Evolutionary conservation across 2,113 vertebrate species (phyloP).

Genomic region (Noctilio leporinus): DNA sequence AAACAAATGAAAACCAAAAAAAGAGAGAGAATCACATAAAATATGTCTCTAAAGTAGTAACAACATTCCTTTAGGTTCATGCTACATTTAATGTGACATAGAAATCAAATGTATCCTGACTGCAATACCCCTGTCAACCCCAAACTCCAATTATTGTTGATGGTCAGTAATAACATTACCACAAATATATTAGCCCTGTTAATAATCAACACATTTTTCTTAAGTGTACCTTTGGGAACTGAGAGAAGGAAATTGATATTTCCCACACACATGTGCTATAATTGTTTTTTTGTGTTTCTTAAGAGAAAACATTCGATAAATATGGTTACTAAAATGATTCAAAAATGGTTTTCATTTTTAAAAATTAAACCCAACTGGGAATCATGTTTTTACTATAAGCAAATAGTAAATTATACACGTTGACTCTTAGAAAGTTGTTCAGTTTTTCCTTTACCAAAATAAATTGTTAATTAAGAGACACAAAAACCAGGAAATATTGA

Average conservation of each 20-base stretch:
- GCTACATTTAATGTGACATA: background rate
- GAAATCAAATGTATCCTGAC: background rate
- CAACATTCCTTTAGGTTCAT: background rate
- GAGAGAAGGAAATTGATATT: constrained; percentile 64
- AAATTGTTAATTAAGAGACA: constrained; percentile 70
- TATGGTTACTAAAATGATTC: constrained; percentile 35
- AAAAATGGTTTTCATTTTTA: constrained; percentile 31
- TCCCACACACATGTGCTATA: constrained; percentile 38
- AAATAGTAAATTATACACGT: constrained; percentile 35
- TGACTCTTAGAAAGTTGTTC: constrained; percentile 55
- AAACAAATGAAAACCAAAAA: background rate
- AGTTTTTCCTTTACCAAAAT: constrained; percentile 64
- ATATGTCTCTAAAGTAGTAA: background rate
- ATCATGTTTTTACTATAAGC: constrained; percentile 27
- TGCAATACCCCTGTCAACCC: background rate
- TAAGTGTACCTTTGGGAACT: constrained; percentile 59
- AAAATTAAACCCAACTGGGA: constrained; percentile 34
- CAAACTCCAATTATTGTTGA: constrained; percentile 8
- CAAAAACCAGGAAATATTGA: constrained; percentile 68
- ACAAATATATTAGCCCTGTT: constrained; percentile 65
- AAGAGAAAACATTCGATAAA: constrained; percentile 29
- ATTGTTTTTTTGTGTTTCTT: background rate
- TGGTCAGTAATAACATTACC: constrained; percentile 36
- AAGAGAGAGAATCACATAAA: background rate
- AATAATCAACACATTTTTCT: constrained; percentile 67